Conservation (phyloP, 2,888 invertebrate genomes). For the Eledone cirrhosa region DNA sequence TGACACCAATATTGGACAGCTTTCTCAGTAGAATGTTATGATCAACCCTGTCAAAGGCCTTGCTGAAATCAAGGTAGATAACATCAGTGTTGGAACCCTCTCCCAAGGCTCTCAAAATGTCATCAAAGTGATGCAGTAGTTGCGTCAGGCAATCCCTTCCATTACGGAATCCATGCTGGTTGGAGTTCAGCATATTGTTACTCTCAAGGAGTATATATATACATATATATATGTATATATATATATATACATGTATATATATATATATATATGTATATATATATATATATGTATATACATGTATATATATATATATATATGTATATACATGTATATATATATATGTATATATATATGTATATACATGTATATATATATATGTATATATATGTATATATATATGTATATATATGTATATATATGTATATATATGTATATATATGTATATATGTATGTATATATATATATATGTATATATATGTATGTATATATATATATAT, state of each 20-base stretch:
- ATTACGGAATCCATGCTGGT: too few relatives aligned
- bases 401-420: neutral
- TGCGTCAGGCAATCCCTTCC: too few relatives aligned
- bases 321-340: neutral
- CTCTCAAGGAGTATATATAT: neutral
- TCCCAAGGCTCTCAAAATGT: too few relatives aligned
- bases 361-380: neutral
- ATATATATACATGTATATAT: neutral
- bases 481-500: neutral
- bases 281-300: constrained; percentile 9
- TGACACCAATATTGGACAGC: too few relatives aligned
- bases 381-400: neutral
- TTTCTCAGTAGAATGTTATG: too few relatives aligned
- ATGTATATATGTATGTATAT: neutral
- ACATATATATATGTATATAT: neutral
- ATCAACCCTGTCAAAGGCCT: too few relatives aligned
- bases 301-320: neutral
- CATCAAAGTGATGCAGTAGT: too few relatives aligned
- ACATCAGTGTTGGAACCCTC: too few relatives aligned
- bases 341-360: neutral
- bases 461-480: neutral
- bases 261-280: constrained; percentile 10
- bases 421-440: neutral
- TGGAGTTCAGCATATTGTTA: too few relatives aligned
- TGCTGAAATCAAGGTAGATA: too few relatives aligned